Conservation (phyloP, 2,888 invertebrate species). For the Drepana falcataria region DNA sequence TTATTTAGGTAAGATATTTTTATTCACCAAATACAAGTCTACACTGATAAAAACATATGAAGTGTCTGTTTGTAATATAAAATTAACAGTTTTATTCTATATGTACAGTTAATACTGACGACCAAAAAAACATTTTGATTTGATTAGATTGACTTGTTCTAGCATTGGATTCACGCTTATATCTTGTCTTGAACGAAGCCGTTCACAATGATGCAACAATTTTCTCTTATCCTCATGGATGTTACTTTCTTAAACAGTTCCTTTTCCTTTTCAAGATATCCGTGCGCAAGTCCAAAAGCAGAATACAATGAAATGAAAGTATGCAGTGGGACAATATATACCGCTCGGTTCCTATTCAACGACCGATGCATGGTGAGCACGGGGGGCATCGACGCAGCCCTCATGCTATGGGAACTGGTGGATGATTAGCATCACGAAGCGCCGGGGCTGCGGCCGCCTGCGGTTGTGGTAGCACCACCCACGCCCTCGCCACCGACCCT, state of each 20-base stretch:
- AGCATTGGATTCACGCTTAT: too few species aligned
- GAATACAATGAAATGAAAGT: slow-evolving; percentile 94
- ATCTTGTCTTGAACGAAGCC: too few species aligned
- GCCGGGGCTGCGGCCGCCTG: slow-evolving; percentile 52
- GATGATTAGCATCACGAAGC: slow-evolving; percentile 82
- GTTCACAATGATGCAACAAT: too few species aligned
- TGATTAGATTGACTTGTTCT: too few species aligned
- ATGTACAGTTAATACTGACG: too few species aligned
- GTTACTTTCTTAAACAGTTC: too few species aligned
- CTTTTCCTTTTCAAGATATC: slow-evolving; percentile 74
- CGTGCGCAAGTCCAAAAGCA: slow-evolving; percentile 90
- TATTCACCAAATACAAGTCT: background rate
- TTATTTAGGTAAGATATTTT: slow-evolving; percentile 83
- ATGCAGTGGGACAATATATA: slow-evolving; percentile 89
- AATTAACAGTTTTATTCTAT: too few species aligned
- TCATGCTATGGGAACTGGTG: slow-evolving; percentile 94
- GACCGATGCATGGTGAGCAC: slow-evolving; percentile 91
- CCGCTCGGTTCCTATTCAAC: slow-evolving; percentile 90
- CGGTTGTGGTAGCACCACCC: slow-evolving; percentile 59
- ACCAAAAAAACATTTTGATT: too few species aligned
- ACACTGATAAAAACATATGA: too few species aligned
- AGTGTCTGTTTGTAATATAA: too few species aligned
- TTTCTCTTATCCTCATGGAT: too few species aligned
- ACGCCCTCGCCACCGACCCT: slow-evolving; percentile 61
- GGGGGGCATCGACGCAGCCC: slow-evolving; percentile 91